Evolutionary conservation across 1,140 invertebrate genomes (phyloP).

Genomic region (Lasioglossum albipes): DNA sequence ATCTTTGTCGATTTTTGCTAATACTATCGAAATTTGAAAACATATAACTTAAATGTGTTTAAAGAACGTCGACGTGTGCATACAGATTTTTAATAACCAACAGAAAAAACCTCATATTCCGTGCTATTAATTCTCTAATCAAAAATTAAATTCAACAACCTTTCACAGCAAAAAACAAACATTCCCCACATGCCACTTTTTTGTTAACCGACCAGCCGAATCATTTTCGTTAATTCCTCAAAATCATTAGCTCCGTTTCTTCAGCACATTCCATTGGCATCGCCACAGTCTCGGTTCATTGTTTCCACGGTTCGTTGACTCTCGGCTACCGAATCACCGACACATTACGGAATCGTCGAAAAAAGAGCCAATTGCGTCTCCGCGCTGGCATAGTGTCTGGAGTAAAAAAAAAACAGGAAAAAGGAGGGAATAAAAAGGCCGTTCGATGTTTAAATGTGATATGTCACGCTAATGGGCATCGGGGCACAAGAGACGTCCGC

Average conservation of each 20-base stretch:
- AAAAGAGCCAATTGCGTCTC: background rate
- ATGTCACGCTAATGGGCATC: constrained; percentile 35
- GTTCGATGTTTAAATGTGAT: constrained; percentile 21
- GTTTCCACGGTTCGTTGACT: constrained; percentile 21
- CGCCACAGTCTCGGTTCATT: constrained; percentile 18
- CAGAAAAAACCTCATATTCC: no score
- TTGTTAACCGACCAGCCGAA: no score
- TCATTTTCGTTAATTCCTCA: background rate
- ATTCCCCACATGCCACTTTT: no score
- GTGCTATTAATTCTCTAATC: no score
- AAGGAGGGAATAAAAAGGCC: background rate
- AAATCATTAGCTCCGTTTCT: background rate
- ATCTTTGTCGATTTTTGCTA: no score
- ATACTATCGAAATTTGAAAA: no score
- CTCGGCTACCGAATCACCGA: constrained; percentile 19
- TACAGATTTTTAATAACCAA: no score
- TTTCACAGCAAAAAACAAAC: no score
- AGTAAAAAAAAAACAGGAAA: background rate
- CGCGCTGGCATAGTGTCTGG: background rate
- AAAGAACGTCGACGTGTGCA: no score
- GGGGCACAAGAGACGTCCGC: constrained; percentile 2
- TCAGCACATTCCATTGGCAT: background rate
- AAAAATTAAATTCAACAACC: no score
- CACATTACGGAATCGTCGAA: background rate
- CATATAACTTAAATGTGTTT: no score